phyloP scores from a whole-genome alignment of 2,888 invertebrate species.

The Auanema freiburgensis region DNA sequence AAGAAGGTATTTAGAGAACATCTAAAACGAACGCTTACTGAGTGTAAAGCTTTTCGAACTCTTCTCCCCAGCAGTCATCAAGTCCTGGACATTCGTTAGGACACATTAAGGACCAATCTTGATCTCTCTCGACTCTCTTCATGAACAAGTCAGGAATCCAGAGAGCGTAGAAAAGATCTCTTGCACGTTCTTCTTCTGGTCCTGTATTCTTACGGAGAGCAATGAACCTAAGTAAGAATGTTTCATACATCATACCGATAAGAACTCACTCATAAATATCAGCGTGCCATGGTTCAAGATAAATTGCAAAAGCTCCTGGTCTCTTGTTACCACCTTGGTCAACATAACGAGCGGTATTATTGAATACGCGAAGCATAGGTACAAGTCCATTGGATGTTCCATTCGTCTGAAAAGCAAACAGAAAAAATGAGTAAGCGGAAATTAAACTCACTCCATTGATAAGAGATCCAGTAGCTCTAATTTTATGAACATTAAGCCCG shows the following conservation, averaged over 20 bases:
- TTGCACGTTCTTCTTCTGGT: conserved; percentile 83
- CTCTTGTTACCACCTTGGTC: conserved; percentile 97
- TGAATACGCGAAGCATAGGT: conserved; percentile 91
- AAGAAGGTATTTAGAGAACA: conserved; percentile 9
- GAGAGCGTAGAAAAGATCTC: conserved; percentile 92
- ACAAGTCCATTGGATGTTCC: conserved; percentile 92
- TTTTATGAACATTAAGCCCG: conserved; percentile 92
- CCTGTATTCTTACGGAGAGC: conserved; percentile 92
- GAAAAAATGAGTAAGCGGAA: neutral
- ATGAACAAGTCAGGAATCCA: conserved; percentile 98
- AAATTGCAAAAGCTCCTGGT: conserved; percentile 95
- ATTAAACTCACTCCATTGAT: conserved; percentile 76
- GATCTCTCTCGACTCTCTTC: conserved; percentile 74
- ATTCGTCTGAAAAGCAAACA: conserved; percentile 72
- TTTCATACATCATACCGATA: neutral
- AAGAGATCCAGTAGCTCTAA: conserved; percentile 85
- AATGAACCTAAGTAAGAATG: conserved; percentile 71
- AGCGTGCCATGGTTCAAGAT: conserved; percentile 98
- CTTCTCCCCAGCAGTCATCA: conserved; percentile 88
- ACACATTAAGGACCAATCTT: conserved; percentile 92
- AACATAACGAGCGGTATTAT: conserved; percentile 92
- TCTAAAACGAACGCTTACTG: conserved; percentile 67
- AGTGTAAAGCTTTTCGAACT: conserved; percentile 85
- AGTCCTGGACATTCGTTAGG: conserved; percentile 89
- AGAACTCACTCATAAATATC: conserved; percentile 79